These are phyloP conservation scores for Porites rus DNA, from an alignment of 92 coral and sea anemone genomes.

Conservation along the genomic window DNA sequence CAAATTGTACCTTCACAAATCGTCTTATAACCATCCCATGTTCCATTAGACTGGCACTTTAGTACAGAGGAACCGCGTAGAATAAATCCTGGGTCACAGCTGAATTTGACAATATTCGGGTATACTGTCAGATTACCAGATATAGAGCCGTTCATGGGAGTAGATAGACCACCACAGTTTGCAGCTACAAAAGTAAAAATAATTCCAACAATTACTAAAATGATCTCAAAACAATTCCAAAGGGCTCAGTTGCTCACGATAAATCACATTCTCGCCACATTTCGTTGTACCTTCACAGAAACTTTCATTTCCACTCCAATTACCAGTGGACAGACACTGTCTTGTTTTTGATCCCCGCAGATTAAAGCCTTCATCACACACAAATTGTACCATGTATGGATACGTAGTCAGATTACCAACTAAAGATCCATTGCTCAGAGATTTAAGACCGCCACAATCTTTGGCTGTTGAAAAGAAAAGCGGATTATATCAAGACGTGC, in stretches of 20 bases:
- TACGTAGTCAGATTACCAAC: conserved; percentile 44
- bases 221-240: background rate
- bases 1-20: conserved; percentile 17
- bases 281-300: conserved; percentile 42
- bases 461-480: too few relatives aligned
- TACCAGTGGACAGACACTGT: conserved; percentile 49
- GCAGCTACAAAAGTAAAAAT: background rate
- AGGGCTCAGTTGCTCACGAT: too few relatives aligned
- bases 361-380: conserved; percentile 71
- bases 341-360: conserved; percentile 54
- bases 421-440: conserved; percentile 57
- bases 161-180: conserved; percentile 42
- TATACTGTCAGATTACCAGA: conserved; percentile 18
- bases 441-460: conserved; percentile 49
- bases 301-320: conserved; percentile 60
- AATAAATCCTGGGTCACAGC: conserved; percentile 59
- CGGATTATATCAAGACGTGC: too few relatives aligned
- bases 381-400: conserved; percentile 58
- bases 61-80: conserved; percentile 58
- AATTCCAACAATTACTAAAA: background rate
- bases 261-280: too few relatives aligned
- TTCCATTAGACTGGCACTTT: conserved; percentile 42
- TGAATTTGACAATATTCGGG: conserved; percentile 11
- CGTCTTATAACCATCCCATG: conserved; percentile 19
- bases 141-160: conserved; percentile 26